phyloP scores from a whole-genome alignment of 2,797 vertebrate genomes.

The Fundulus diaphanus region DNA sequence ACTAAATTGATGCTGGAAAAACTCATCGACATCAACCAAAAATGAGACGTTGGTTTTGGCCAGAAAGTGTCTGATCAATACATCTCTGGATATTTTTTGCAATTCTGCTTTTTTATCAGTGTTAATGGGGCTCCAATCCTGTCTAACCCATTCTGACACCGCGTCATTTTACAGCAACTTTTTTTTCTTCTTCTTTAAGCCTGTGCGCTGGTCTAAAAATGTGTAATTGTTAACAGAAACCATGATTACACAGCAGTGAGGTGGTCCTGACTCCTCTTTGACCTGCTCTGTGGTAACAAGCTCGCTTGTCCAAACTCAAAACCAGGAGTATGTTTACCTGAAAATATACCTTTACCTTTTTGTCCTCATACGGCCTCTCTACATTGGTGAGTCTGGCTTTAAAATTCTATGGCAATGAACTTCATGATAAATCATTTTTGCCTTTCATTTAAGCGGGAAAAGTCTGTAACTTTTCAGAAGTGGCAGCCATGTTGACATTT shows the following conservation, averaged over 20 bases:
- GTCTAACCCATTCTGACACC: background rate
- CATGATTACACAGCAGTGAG: background rate
- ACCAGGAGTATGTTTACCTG: background rate
- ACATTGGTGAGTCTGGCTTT: conserved; percentile 1
- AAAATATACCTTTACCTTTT: background rate
- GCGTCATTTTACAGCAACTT: background rate
- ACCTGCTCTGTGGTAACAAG: background rate
- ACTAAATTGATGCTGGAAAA: too few species aligned
- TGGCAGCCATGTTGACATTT: conserved; percentile 13
- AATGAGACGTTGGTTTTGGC: background rate
- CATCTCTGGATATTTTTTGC: background rate
- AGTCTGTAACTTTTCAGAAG: conserved; percentile 24
- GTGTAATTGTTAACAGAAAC: background rate
- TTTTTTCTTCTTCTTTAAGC: background rate
- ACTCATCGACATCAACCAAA: background rate
- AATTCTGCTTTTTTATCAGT: background rate
- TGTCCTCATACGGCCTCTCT: background rate
- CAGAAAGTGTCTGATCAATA: background rate
- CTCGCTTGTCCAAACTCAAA: background rate
- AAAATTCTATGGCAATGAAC: background rate
- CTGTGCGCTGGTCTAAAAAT: background rate
- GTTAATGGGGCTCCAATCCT: background rate
- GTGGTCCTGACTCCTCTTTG: background rate
- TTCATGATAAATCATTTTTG: background rate
- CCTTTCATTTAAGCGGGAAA: background rate